phyloP scores from a whole-genome alignment of 2,113 vertebrate species.

The Lanius collurio region DNA sequence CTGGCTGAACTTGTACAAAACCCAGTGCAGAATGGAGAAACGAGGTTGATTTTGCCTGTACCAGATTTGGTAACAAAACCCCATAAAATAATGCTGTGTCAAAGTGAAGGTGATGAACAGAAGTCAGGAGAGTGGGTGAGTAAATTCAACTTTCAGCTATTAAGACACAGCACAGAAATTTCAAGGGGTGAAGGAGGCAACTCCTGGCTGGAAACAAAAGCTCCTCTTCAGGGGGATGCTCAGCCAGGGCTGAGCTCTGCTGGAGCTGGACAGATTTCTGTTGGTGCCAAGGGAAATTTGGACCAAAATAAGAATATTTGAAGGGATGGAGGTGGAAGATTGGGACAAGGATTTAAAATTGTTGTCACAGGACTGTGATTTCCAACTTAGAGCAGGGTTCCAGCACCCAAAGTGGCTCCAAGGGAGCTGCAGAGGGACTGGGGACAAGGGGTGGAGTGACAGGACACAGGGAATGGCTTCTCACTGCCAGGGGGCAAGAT shows the following conservation, averaged over 20 bases:
- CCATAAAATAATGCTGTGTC: fast-evolving
- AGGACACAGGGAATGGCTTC: neutral
- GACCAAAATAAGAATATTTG: neutral
- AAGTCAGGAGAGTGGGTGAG: fast-evolving
- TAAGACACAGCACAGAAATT: neutral
- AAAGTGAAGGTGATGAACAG: neutral
- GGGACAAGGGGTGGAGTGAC: neutral
- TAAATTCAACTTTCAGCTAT: neutral
- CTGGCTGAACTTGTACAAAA: neutral
- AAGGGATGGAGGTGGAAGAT: neutral
- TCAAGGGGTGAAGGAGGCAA: neutral
- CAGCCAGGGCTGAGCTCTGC: neutral
- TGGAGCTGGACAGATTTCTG: neutral
- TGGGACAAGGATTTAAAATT: neutral
- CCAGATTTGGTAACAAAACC: neutral
- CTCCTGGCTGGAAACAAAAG: fast-evolving
- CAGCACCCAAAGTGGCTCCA: neutral
- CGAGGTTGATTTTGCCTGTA: neutral
- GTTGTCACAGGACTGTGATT: neutral
- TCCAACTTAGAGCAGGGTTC: neutral
- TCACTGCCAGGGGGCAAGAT: fast-evolving
- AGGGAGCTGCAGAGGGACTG: neutral
- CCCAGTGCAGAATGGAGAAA: fast-evolving
- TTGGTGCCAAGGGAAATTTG: neutral
- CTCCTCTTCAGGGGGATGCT: neutral